Evolutionary conservation across 1,140 invertebrate genomes (phyloP).

Genomic region (Thrips palmi): DNA sequence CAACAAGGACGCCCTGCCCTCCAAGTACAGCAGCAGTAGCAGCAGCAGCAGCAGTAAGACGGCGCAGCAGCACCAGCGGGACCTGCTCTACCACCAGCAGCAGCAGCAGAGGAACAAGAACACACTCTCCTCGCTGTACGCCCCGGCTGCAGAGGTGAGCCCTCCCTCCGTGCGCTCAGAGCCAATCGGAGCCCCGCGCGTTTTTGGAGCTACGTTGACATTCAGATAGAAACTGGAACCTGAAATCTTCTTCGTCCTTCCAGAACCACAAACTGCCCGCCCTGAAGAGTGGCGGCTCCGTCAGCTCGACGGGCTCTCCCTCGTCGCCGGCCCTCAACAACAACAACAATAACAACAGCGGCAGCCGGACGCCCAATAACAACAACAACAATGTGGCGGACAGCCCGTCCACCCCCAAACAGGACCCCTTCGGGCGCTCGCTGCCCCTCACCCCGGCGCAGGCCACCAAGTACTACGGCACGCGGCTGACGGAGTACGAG

Average conservation of each 20-base stretch:
- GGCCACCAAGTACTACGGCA: constrained; percentile 59
- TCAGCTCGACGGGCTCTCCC: constrained; percentile 9
- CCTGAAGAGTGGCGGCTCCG: constrained; percentile 13
- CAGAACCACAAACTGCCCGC: constrained; percentile 13
- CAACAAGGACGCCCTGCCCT: constrained; percentile 15
- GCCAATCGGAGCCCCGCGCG: not conserved
- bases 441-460: constrained; percentile 31
- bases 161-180: constrained; percentile 1
- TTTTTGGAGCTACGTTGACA: not conserved
- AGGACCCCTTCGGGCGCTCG: constrained; percentile 13
- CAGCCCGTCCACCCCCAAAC: constrained; percentile 7
- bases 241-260: constrained; percentile 9
- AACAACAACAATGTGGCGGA: constrained; percentile 11
- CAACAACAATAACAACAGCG: constrained; percentile 13
- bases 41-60: constrained; percentile 10
- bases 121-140: not conserved
- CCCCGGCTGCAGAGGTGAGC: not conserved
- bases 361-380: constrained; percentile 14
- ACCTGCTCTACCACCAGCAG: too few species aligned
- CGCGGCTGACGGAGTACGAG: constrained; percentile 69
- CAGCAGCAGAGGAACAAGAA: too few species aligned
- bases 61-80: constrained; percentile 13
- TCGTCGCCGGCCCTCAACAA: constrained; percentile 14
- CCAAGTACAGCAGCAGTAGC: constrained; percentile 16
- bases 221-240: not conserved